These are phyloP conservation scores for Sebastes steindachneri DNA, from an alignment of 2,797 vertebrate species.

Conservation along the genomic window DNA sequence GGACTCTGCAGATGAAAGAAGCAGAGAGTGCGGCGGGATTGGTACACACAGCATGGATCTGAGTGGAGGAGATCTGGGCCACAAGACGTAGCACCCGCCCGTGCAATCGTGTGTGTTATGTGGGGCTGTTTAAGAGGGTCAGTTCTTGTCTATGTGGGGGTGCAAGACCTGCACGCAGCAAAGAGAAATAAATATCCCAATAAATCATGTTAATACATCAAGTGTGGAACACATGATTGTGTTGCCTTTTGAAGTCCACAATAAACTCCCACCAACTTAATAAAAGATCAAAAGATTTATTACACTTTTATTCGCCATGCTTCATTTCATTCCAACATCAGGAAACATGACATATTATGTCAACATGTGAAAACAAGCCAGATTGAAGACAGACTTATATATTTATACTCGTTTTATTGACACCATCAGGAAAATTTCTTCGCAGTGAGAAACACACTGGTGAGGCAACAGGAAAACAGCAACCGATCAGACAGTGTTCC, in stretches of 20 bases:
- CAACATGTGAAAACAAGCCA: neutral
- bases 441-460: neutral
- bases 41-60: conserved; percentile 16
- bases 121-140: neutral
- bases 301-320: neutral
- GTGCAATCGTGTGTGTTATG: neutral
- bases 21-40: conserved; percentile 12
- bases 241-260: conserved; percentile 23
- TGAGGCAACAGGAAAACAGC: conserved; percentile 6
- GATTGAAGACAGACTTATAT: conserved; percentile 31
- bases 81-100: conserved; percentile 6
- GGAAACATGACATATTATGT: conserved; percentile 26
- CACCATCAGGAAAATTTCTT: conserved; percentile 12
- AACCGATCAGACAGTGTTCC: neutral
- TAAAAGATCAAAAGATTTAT: conserved; percentile 26
- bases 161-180: neutral
- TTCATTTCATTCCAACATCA: conserved; percentile 33
- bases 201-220: neutral
- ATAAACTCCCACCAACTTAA: neutral
- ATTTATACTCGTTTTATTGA: conserved; percentile 9
- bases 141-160: neutral
- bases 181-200: conserved; percentile 14
- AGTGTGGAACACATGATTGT: conserved; percentile 17
- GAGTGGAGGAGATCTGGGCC: conserved; percentile 19
- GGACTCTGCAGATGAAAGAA: conserved; percentile 62